phyloP scores from a whole-genome alignment of 2,113 vertebrate species.

The Alexandromys fortis region DNA sequence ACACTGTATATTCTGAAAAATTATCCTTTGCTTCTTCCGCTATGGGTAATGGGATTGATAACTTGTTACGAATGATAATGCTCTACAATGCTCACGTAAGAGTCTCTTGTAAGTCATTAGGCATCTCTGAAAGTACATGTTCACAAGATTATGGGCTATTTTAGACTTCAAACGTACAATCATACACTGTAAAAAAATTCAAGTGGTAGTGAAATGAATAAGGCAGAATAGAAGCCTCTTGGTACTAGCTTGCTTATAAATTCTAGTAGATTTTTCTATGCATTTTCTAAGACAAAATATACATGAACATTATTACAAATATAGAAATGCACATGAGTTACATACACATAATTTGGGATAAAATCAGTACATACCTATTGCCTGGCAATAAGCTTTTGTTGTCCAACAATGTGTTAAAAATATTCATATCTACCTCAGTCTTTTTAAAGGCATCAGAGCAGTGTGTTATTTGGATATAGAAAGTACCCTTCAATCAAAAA shows the following conservation, averaged over 20 bases:
- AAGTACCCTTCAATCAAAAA: not conserved
- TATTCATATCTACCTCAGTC: not conserved
- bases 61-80: slow-evolving; percentile 27
- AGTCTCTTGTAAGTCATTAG: slow-evolving; percentile 38
- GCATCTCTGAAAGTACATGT: not conserved
- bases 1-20: slow-evolving; percentile 13
- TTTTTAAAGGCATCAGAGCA: not conserved
- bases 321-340: not conserved
- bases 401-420: not conserved
- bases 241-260: slow-evolving; percentile 33
- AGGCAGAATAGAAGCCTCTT: not conserved
- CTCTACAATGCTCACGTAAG: not conserved
- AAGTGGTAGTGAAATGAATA: slow-evolving; percentile 35
- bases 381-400: not conserved
- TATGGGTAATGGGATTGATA: not conserved
- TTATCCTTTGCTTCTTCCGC: not conserved
- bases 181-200: not conserved
- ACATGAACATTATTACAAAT: not conserved
- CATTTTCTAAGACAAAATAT: not conserved
- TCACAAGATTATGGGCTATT: not conserved
- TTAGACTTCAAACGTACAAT: not conserved
- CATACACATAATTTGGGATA: not conserved
- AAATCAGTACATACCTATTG: not conserved
- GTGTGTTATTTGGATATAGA: not conserved
- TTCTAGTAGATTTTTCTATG: slow-evolving; percentile 7